Conservation (phyloP, 2,113 vertebrate species). For the Petrocephalus microphthalmus region DNA sequence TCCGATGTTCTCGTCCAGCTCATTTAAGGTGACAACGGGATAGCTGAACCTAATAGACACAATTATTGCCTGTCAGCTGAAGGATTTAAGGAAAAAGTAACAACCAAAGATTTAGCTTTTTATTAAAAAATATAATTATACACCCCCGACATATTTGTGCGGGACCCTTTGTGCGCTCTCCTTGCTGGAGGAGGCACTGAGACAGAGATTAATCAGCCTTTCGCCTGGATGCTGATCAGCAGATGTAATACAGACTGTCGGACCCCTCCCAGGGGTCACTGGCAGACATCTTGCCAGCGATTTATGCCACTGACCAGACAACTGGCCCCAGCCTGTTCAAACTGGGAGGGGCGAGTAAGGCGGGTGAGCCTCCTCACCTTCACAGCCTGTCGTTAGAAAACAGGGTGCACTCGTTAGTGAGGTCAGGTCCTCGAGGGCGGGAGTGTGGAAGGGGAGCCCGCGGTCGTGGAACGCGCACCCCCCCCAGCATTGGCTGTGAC, state of each 20-base stretch:
- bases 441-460: constrained; percentile 37
- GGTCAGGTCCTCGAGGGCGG: constrained; percentile 20
- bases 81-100: background rate
- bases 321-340: too few species aligned
- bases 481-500: constrained; percentile 60
- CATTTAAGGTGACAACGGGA: background rate
- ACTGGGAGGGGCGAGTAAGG: too few species aligned
- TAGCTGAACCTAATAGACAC: background rate
- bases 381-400: constrained; percentile 31
- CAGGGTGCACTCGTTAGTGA: constrained; percentile 32
- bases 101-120: background rate
- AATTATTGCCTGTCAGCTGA: background rate
- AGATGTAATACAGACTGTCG: background rate
- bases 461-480: constrained; percentile 32
- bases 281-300: background rate
- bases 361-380: constrained; percentile 5
- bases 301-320: background rate
- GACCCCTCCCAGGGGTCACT: background rate
- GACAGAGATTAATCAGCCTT: background rate
- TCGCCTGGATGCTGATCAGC: background rate
- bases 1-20: background rate
- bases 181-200: too few species aligned
- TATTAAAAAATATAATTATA: background rate
- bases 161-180: background rate
- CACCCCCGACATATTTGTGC: background rate